Conservation (phyloP, 1,140 invertebrate genomes). For the Nasonia longicornis region DNA sequence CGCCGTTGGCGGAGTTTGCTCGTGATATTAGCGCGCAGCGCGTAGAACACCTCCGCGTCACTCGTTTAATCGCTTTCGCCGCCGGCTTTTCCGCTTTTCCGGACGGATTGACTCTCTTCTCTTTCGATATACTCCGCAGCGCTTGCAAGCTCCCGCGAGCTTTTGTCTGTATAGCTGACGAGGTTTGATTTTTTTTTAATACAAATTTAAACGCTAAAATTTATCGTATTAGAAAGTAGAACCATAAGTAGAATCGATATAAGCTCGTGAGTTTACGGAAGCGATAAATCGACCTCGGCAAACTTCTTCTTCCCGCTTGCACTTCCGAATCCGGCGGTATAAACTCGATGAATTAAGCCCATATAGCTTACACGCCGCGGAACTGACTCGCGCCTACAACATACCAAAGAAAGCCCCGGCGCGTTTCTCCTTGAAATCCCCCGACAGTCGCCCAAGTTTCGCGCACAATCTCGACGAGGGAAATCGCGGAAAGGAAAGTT, state of each 20-base stretch:
- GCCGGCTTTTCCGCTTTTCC: conserved; percentile 46
- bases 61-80: conserved; percentile 57
- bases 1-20: conserved; percentile 53
- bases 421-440: neutral
- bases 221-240: too few species aligned
- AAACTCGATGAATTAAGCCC: conserved; percentile 38
- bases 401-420: neutral
- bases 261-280: neutral
- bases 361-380: neutral
- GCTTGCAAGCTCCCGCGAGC: too few species aligned
- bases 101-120: neutral
- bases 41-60: conserved; percentile 36
- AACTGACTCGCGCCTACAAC: neutral
- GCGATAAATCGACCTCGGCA: conserved; percentile 32
- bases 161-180: neutral
- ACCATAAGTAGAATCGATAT: neutral
- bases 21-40: conserved; percentile 56
- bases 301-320: neutral
- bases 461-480: conserved; percentile 50
- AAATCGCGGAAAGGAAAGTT: conserved; percentile 59
- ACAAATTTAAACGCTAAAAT: too few species aligned
- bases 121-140: neutral
- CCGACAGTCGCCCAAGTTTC: neutral
- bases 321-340: conserved; percentile 6
- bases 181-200: too few species aligned